Evolutionary conservation across 2,113 vertebrate species (phyloP).

Genomic region (Eublepharis macularius): DNA sequence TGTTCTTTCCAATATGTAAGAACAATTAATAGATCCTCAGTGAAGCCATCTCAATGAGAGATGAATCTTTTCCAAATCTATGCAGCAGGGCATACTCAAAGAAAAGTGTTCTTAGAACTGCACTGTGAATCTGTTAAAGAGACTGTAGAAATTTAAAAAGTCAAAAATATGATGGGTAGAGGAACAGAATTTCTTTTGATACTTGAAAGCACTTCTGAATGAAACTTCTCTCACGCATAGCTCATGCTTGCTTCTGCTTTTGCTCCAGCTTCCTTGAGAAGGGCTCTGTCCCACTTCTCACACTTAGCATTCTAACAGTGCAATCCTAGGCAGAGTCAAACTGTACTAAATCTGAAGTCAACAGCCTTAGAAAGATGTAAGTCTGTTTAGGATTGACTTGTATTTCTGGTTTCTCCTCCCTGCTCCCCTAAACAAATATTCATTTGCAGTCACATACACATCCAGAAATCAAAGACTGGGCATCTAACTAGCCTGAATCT

Average conservation of each 20-base stretch:
- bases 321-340: no score
- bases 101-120: no score
- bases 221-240: no score
- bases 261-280: not conserved
- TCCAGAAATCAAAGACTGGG: not conserved
- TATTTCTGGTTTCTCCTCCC: not conserved
- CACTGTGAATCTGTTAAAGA: not conserved
- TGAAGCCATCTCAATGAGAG: no score
- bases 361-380: no score
- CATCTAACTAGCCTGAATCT: not conserved
- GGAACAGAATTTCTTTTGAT: not conserved
- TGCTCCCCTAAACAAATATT: not conserved
- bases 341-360: no score
- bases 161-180: not conserved
- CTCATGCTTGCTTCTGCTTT: not conserved
- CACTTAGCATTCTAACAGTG: not conserved
- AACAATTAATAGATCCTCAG: no score
- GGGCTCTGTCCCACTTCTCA: not conserved
- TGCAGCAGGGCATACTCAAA: no score
- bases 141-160: not conserved
- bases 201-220: not conserved
- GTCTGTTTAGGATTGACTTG: no score
- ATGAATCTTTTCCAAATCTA: no score
- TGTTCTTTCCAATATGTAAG: no score
- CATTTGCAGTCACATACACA: not conserved